These are phyloP conservation scores for Hipparchia semele DNA, from an alignment of 2,888 invertebrate genomes.

Conservation along the genomic window DNA sequence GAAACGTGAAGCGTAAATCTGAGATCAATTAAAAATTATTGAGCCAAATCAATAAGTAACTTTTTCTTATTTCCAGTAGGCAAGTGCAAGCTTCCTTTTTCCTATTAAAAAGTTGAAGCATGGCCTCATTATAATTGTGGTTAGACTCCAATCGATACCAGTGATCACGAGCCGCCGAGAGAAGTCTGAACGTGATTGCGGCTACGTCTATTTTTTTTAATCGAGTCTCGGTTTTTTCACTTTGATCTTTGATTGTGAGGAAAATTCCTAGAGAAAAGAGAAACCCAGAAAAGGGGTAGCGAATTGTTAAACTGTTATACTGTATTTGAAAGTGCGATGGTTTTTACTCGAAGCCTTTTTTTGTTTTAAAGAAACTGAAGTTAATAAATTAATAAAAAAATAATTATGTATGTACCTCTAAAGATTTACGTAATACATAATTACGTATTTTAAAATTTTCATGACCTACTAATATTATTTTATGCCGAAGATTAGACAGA, in stretches of 20 bases:
- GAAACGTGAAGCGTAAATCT: too few species aligned
- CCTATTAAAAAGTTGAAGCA: slow-evolving; percentile 3
- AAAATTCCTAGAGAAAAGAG: slow-evolving; percentile 3
- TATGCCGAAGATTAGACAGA: too few species aligned
- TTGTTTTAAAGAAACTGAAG: too few species aligned
- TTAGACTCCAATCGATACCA: slow-evolving; percentile 17
- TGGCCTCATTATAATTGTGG: slow-evolving; percentile 15
- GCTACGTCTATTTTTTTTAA: slow-evolving; percentile 26
- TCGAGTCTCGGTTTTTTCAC: slow-evolving; percentile 17
- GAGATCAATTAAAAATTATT: too few species aligned
- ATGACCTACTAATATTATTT: too few species aligned
- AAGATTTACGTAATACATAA: too few species aligned
- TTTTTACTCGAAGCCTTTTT: neutral
- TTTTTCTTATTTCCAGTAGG: neutral
- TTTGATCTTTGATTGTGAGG: slow-evolving; percentile 17
- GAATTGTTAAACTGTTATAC: neutral
- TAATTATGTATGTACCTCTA: too few species aligned
- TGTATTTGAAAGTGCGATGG: neutral
- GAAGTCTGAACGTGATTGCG: slow-evolving; percentile 33
- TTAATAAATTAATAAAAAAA: too few species aligned
- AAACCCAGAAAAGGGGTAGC: slow-evolving; percentile 5
- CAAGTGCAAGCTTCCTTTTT: neutral
- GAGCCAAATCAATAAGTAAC: neutral
- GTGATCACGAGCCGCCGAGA: slow-evolving; percentile 20
- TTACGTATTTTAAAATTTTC: too few species aligned